Base-by-base conservation (phyloP, 2,113 vertebrate species). In the Dermatemys mawii region DNA sequence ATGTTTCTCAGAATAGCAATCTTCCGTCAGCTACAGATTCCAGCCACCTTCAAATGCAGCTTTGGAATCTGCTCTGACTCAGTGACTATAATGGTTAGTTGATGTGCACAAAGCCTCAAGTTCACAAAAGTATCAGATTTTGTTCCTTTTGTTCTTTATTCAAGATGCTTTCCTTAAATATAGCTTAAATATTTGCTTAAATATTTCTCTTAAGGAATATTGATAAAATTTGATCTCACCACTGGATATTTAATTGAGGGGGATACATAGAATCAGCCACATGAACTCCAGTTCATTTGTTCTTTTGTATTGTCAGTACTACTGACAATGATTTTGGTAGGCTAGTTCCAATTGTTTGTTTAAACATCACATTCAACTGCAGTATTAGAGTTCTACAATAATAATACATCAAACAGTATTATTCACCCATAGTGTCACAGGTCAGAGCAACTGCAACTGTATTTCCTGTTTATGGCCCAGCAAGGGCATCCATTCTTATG, bases 1-100 rank as follows among this genome's bases (percentile, higher is more conserved):
- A 55, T 88, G 84, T 90, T 94, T 89, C 95, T 96, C 50, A 87
- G 83, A 97, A 97, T 89, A 97, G 88, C 44, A 81, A 91, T 82
- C 84, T 89, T 93, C 73, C 82, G 27, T n/a, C 81, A 93, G 81
- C 85, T 93, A 78, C 48, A 90, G 46, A 83, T 92, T 89, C 83
- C 73, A 63, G 22, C 22, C 57, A 70, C 63, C 17, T 95, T 70
- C 83, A 95, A 90, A 84, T 87, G 89, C 95, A 90, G 92, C 63
- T 86, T 35, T 84, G 90, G 89, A 95, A 90, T 92, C 83, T 90
- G 35, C 41, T 93, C 85, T 97, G 73, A 89, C 88, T 97, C 86
- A 80, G 22, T 54, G 83, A 83, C 38, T 84, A 67, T 92, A 90
- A 95, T 63, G 90, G 81, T 10, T 13, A 90, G 51, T 55, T 80